Conservation (phyloP, 1,140 invertebrate species). For the Odontomachus brunneus region DNA sequence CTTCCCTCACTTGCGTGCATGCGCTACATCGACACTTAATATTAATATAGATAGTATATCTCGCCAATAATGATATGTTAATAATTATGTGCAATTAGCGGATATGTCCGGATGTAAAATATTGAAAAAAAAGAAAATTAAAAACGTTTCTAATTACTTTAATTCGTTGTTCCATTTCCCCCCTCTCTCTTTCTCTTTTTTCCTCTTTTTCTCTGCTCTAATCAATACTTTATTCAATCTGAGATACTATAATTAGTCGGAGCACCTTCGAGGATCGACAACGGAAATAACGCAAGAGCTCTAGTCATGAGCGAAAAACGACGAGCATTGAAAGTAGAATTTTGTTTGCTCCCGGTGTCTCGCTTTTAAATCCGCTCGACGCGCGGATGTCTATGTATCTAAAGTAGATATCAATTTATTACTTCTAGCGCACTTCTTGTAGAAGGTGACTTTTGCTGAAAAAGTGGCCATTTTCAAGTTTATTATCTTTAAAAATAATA, state of each 20-base stretch:
- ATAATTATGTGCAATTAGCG: conserved; percentile 13
- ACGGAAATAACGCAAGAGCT: conserved; percentile 5
- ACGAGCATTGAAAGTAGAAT: conserved; percentile 55
- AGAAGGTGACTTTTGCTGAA: no score
- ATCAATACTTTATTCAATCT: conserved; percentile 46
- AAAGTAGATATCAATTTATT: no score
- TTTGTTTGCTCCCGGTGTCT: conserved; percentile 51
- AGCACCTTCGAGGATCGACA: conserved; percentile 42
- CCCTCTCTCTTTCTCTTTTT: not conserved
- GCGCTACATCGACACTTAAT: conserved; percentile 1
- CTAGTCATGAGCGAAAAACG: conserved; percentile 50
- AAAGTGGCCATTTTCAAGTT: no score
- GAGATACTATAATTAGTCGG: conserved; percentile 53
- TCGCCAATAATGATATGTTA: conserved; percentile 9
- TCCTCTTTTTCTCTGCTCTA: not conserved
- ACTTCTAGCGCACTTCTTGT: no score
- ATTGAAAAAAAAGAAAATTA: not conserved
- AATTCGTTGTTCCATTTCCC: not conserved
- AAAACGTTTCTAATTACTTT: not conserved
- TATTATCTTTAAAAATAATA: no score
- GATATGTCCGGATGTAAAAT: no score
- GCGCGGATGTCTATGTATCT: conserved; percentile 72
- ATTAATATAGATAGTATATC: conserved; percentile 15
- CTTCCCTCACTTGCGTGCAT: no score
- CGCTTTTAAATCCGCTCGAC: conserved; percentile 76